Percentiles rank a stretch among this genome's conserved stretches.
phyloP scores from a whole-genome alignment of 2,797 vertebrate genomes.

The Thamnophis elegans region DNA sequence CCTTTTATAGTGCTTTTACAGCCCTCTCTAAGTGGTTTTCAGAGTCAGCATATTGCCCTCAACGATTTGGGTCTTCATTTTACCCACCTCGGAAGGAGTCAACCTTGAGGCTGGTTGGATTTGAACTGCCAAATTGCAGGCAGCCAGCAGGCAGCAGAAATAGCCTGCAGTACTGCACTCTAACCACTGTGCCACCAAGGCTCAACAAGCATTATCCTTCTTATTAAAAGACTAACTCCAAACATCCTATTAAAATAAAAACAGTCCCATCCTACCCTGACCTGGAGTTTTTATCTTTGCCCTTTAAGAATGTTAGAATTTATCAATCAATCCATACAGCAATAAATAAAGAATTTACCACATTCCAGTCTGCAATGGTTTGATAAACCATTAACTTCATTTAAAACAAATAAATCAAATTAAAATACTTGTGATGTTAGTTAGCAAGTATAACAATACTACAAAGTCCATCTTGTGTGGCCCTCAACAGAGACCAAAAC shows the following conservation, averaged over 20 bases:
- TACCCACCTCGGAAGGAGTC: no score
- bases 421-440: background rate
- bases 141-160: no score
- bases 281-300: background rate
- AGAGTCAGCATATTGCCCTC: no score
- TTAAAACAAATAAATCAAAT: background rate
- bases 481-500: background rate
- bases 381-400: background rate
- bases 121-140: no score
- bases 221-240: background rate
- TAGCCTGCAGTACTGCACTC: no score
- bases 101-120: no score
- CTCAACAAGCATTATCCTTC: background rate
- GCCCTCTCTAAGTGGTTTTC: no score
- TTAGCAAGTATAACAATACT: background rate
- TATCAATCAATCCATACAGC: background rate
- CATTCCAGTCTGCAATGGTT: background rate
- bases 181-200: no score
- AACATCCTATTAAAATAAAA: background rate
- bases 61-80: no score
- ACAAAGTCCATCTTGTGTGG: background rate
- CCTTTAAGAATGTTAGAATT: background rate
- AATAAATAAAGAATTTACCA: background rate
- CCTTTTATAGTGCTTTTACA: no score
- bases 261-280: background rate